Conservation (phyloP, 2,113 vertebrate species). For the Capricornis sumatraensis region DNA sequence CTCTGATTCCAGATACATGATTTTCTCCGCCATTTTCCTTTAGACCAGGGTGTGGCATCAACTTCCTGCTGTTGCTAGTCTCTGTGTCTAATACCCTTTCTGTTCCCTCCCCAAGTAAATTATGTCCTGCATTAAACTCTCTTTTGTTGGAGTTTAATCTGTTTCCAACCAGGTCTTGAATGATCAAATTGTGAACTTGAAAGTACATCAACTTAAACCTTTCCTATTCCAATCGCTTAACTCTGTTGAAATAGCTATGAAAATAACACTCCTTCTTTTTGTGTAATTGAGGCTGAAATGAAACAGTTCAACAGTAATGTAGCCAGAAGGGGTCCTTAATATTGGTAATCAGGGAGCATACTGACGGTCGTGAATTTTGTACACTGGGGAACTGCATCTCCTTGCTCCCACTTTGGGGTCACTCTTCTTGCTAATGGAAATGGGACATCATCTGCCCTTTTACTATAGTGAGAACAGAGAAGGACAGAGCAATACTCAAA, state of each 20-base stretch:
- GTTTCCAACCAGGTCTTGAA: neutral
- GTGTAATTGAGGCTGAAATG: neutral
- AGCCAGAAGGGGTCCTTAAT: neutral
- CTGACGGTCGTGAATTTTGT: neutral
- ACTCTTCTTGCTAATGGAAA: neutral
- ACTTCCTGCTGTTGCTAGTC: neutral
- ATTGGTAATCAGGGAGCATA: neutral
- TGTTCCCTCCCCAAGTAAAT: neutral
- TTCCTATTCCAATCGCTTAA: neutral
- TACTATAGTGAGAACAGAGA: neutral
- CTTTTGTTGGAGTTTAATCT: neutral
- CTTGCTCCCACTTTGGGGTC: neutral
- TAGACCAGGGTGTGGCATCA: neutral
- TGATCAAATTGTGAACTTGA: neutral
- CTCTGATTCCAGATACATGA: neutral
- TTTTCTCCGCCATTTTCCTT: neutral
- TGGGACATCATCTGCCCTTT: neutral
- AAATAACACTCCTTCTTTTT: neutral
- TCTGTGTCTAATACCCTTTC: neutral
- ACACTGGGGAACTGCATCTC: neutral
- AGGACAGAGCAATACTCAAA: neutral
- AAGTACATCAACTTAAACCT: neutral
- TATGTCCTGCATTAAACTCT: neutral
- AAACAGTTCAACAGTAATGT: neutral
- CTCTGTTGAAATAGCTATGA: neutral